Evolutionary conservation across 1,140 invertebrate genomes (phyloP).

Genomic region (Apis cerana): DNA sequence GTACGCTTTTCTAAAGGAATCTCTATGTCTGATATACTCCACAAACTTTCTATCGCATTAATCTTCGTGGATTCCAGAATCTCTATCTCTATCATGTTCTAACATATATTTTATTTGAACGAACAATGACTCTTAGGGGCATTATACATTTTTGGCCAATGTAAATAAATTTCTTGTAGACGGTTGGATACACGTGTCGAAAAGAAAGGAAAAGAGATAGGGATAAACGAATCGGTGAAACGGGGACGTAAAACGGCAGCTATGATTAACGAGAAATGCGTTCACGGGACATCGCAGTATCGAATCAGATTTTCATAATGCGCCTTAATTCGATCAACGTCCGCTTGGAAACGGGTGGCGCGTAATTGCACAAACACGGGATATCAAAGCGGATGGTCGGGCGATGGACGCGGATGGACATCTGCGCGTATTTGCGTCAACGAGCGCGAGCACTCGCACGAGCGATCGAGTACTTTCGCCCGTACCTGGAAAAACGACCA

Average conservation of each 20-base stretch:
- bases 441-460: neutral
- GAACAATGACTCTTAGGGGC: too few relatives aligned
- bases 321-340: slow-evolving; percentile 69
- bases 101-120: too few relatives aligned
- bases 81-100: too few relatives aligned
- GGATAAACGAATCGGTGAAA: slow-evolving; percentile 44
- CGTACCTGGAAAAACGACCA: slow-evolving; percentile 59
- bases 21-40: too few relatives aligned
- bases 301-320: slow-evolving; percentile 71
- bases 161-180: too few relatives aligned
- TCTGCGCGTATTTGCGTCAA: slow-evolving; percentile 4
- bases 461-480: slow-evolving; percentile 59
- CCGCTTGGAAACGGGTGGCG: slow-evolving; percentile 62
- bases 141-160: too few relatives aligned
- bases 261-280: slow-evolving; percentile 65
- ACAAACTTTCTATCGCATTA: too few relatives aligned
- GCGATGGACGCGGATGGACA: slow-evolving; percentile 37
- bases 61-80: too few relatives aligned
- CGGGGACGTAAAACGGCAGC: slow-evolving; percentile 47
- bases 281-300: slow-evolving; percentile 59
- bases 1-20: too few relatives aligned
- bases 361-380: slow-evolving; percentile 71
- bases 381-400: slow-evolving; percentile 61
- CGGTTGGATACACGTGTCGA: too few relatives aligned
- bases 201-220: too few relatives aligned